Conservation (phyloP, 2,797 vertebrate genomes). For the Okamejei kenojei region DNA sequence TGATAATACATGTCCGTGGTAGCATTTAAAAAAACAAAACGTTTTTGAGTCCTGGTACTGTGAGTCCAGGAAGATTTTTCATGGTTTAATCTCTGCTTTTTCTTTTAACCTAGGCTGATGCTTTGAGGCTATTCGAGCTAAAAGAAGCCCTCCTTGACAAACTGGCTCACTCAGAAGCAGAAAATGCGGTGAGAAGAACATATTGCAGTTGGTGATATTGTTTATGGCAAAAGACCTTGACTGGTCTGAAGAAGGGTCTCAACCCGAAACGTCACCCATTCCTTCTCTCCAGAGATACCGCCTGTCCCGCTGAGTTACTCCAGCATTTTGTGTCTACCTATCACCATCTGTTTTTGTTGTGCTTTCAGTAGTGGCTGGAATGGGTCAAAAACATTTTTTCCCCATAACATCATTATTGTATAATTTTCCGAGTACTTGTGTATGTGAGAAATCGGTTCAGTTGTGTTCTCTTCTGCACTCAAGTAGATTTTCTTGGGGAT, state of each 20-base stretch:
- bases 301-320: too few relatives aligned
- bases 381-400: background rate
- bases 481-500: background rate
- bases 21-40: too few relatives aligned
- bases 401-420: background rate
- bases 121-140: conserved; percentile 62
- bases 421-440: background rate
- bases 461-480: background rate
- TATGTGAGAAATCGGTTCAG: background rate
- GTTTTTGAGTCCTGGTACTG: background rate
- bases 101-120: conserved; percentile 58
- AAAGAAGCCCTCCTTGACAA: conserved; percentile 67
- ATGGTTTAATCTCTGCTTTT: background rate
- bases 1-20: background rate
- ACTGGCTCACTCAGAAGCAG: conserved; percentile 67
- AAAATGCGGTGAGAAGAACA: conserved; percentile 65
- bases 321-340: too few relatives aligned
- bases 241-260: too few relatives aligned
- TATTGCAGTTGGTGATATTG: background rate
- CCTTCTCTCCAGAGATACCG: too few relatives aligned
- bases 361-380: background rate
- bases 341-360: background rate
- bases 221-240: background rate
- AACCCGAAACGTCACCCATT: too few relatives aligned
- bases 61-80: too few relatives aligned